Base-by-base conservation (phyloP, 2,888 invertebrate genomes). In the Papilio gigon region DNA sequence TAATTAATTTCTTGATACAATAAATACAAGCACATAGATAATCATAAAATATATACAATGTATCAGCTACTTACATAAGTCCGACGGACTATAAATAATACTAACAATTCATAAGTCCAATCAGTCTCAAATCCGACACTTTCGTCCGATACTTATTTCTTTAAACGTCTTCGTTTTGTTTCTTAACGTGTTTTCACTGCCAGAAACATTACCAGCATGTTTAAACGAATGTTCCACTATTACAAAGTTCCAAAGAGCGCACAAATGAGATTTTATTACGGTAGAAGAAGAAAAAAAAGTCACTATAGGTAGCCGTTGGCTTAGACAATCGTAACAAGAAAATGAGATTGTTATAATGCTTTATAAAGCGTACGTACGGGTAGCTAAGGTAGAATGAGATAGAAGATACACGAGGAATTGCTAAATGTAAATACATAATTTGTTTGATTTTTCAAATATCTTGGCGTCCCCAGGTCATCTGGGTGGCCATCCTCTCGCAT, bases 61-160 rank as follows among this genome's bases (percentile, higher is more conserved):
- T 58, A 56, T 42, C 14, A 40, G 14, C 37, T 33, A 47, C 53
- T 30, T 42, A 22, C 17, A 27, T 4, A n/a, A 4, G 60, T 30
- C 30, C 47, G 35, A 25, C 12, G 40, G 14, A 20, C 20, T 56
- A 56, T 53, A 56, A 37, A 61, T 69, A 61, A 69, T 47, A 37
- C 44, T 58, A 65, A 27, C 50, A 67, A 66, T 70, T 70, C 68
- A 68, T 68, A 68, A 68, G 68, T 68, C 63, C 64, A 62, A 56
- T 70, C 65, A 65, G 70, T 66, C 65, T 65, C 61, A 59, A 47
- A 47, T 56, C 50, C 20, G 37, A 59, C 37, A 30, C 17, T 14
- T 17, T 25, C 30, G 53, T 30, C 30, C 30, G 30, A 53, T 30
- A 53, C n/a, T 9, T 17, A 27, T 9, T 8, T 53, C 3, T 30